A percentile compares a stretch with the other conserved stretches of the same genome.
Conservation (phyloP, 2,113 vertebrate genomes). For the Microtus montanus region DNA sequence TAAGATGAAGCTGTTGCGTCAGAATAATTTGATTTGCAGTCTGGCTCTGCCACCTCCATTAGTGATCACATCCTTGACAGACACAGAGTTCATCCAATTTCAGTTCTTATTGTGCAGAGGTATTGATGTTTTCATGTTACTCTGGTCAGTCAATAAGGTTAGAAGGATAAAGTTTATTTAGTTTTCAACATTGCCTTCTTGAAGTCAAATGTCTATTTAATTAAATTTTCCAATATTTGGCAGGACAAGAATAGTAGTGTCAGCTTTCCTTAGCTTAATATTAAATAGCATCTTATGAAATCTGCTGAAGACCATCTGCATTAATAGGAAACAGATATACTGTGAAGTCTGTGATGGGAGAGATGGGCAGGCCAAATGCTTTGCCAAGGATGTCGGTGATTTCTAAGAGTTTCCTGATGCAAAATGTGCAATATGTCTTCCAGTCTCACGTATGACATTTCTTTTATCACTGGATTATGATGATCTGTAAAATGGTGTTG, state of each 20-base stretch:
- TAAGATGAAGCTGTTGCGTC: slow-evolving; percentile 65
- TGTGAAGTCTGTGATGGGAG: slow-evolving; percentile 65
- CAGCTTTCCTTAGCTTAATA: slow-evolving; percentile 80
- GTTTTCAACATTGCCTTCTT: slow-evolving; percentile 81
- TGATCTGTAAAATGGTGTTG: slow-evolving; percentile 21
- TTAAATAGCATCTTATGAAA: slow-evolving; percentile 80
- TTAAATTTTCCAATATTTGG: slow-evolving; percentile 83
- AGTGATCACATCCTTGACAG: slow-evolving; percentile 66
- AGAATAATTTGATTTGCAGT: slow-evolving; percentile 73
- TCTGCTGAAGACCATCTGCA: slow-evolving; percentile 74
- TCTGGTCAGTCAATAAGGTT: slow-evolving; percentile 79
- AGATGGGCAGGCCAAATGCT: slow-evolving; percentile 55
- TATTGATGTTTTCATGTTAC: slow-evolving; percentile 74
- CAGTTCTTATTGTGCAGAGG: slow-evolving; percentile 55
- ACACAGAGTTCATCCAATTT: slow-evolving; percentile 75
- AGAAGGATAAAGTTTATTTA: slow-evolving; percentile 80
- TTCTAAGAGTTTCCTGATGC: slow-evolving; percentile 61
- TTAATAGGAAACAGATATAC: slow-evolving; percentile 76
- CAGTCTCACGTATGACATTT: fast-evolving
- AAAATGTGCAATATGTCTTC: slow-evolving; percentile 59
- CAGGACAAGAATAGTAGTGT: slow-evolving; percentile 68
- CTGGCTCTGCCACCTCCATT: slow-evolving; percentile 63
- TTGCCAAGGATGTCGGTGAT: slow-evolving; percentile 76
- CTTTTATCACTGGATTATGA: background rate
- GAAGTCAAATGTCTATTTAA: slow-evolving; percentile 82